Evolutionary conservation across 2,113 vertebrate genomes (phyloP).

Genomic region (Vombatus ursinus): DNA sequence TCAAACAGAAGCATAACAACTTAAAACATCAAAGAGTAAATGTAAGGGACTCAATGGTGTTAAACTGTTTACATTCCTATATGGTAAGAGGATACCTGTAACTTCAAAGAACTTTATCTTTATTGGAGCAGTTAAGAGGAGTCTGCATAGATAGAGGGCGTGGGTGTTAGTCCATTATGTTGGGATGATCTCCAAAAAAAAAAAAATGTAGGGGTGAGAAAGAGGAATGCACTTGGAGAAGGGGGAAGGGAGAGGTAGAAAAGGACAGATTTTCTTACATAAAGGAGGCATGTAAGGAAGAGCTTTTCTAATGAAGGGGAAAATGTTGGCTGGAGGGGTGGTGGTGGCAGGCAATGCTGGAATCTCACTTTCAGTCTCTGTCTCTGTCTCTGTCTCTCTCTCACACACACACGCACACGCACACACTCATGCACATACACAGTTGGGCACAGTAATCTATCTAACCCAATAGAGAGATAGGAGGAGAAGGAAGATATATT

Average conservation of each 20-base stretch:
- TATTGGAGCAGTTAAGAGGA: background rate
- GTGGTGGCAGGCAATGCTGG: background rate
- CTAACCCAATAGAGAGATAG: background rate
- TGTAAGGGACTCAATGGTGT: background rate
- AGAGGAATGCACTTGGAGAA: background rate
- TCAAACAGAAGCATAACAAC: background rate
- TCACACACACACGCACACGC: no score
- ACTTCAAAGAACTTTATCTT: background rate
- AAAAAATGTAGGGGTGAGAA: background rate
- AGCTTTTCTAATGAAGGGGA: background rate
- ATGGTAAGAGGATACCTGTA: background rate
- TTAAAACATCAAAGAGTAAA: background rate
- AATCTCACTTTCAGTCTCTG: background rate
- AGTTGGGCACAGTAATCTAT: background rate
- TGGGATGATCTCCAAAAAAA: background rate
- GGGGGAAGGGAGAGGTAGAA: background rate
- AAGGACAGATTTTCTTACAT: background rate
- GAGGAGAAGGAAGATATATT: background rate
- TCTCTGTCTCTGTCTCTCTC: no score
- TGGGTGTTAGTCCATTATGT: background rate
- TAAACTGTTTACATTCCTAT: background rate
- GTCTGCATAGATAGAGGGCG: background rate
- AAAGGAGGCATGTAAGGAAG: background rate
- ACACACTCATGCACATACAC: background rate
- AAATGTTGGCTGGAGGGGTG: background rate